Evolutionary conservation across 2,888 invertebrate genomes (phyloP).

Genomic region (Lampropteryx suffumata): DNA sequence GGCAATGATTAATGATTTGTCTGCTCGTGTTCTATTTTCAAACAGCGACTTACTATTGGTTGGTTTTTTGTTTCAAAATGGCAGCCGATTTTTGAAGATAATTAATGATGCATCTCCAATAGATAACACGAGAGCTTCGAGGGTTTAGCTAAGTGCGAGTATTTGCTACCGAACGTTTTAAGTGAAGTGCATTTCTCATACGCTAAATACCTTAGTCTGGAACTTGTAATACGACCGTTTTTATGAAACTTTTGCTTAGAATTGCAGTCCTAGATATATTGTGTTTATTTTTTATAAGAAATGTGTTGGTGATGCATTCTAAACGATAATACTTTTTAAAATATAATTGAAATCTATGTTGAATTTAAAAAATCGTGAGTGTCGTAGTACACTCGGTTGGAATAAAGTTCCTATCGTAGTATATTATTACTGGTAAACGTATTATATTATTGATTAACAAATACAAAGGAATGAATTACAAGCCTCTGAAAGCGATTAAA

Average conservation of each 20-base stretch:
- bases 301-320: too few relatives aligned
- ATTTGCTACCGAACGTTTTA: conserved; percentile 60
- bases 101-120: conserved; percentile 67
- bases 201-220: conserved; percentile 60
- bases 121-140: conserved; percentile 59
- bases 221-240: conserved; percentile 16
- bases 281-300: neutral
- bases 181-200: conserved; percentile 64
- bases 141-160: conserved; percentile 57
- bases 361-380: too few relatives aligned
- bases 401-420: too few relatives aligned
- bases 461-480: too few relatives aligned
- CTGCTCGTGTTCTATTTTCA: conserved; percentile 71
- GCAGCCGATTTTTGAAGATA: conserved; percentile 73
- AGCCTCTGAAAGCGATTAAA: too few relatives aligned
- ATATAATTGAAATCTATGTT: too few relatives aligned
- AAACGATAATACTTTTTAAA: too few relatives aligned
- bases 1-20: conserved; percentile 71
- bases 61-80: conserved; percentile 68
- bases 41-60: conserved; percentile 63
- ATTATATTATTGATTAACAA: too few relatives aligned
- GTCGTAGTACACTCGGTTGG: too few relatives aligned
- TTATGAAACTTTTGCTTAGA: conserved; percentile 2
- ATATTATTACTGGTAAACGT: too few relatives aligned
- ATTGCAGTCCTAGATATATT: neutral